A percentile compares a stretch with the other conserved stretches of the same genome.
Conservation (phyloP, 2,888 invertebrate genomes). For the Notodonta ziczac region DNA sequence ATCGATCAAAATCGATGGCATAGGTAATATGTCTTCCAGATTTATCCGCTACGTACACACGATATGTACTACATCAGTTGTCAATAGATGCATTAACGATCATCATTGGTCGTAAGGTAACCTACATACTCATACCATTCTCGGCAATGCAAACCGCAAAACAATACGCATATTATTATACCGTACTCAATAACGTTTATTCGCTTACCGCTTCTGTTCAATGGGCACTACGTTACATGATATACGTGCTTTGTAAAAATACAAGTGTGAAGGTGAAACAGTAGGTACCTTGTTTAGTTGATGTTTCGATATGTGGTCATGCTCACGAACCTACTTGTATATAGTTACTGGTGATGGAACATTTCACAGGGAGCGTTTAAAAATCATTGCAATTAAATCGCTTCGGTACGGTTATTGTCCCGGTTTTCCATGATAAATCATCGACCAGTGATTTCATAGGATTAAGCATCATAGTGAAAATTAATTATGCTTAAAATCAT, state of each 20-base stretch:
- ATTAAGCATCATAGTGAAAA: too few species aligned
- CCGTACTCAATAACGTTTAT: conserved; percentile 42
- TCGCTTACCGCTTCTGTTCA: conserved; percentile 40
- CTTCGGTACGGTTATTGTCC: too few species aligned
- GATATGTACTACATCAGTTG: background rate
- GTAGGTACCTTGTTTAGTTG: conserved; percentile 16
- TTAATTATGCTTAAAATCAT: too few species aligned
- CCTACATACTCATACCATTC: conserved; percentile 26
- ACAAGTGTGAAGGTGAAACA: conserved; percentile 64
- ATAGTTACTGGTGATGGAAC: too few species aligned
- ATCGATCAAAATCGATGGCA: background rate
- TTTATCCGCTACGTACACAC: background rate
- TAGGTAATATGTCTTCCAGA: background rate
- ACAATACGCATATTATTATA: conserved; percentile 41
- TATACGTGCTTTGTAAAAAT: conserved; percentile 43
- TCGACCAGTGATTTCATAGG: too few species aligned
- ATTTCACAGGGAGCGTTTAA: too few species aligned
- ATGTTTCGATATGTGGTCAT: conserved; percentile 70
- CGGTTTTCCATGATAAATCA: too few species aligned
- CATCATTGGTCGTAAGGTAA: conserved; percentile 8
- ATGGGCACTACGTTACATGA: conserved; percentile 36
- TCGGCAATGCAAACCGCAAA: conserved; percentile 37
- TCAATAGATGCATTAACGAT: background rate
- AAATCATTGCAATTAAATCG: too few species aligned
- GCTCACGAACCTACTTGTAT: conserved; percentile 47